Percentiles rank a stretch among this genome's conserved stretches.
Evolutionary conservation across 2,888 invertebrate genomes (phyloP).

Genomic region (Sycophila texana): DNA sequence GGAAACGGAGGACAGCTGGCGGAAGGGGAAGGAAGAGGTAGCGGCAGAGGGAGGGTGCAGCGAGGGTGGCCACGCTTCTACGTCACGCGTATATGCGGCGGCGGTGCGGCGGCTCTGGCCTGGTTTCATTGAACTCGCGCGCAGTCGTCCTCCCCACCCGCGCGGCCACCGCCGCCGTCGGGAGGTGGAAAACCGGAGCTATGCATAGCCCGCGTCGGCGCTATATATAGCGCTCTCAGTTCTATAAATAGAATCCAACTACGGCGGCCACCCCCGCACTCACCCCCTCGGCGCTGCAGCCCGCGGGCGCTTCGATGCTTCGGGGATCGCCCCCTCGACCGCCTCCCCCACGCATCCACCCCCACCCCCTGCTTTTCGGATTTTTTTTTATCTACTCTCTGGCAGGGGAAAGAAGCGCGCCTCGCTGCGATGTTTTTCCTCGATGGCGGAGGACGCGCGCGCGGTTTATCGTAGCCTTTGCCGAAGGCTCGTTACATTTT

Average conservation of each 20-base stretch:
- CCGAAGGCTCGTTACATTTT: too few relatives aligned
- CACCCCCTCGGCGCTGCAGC: slow-evolving; percentile 34
- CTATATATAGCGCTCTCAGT: slow-evolving; percentile 73
- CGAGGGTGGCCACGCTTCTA: background rate
- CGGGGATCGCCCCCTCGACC: too few relatives aligned
- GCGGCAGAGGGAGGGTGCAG: background rate
- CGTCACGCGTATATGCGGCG: slow-evolving; percentile 19
- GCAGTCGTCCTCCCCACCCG: slow-evolving; percentile 56
- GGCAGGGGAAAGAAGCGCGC: background rate
- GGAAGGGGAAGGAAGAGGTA: background rate
- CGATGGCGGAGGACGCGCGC: background rate
- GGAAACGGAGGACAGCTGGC: background rate
- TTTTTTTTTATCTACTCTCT: background rate
- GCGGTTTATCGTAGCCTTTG: background rate
- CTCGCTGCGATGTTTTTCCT: background rate
- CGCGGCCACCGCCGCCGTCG: slow-evolving; percentile 22
- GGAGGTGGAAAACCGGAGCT: slow-evolving; percentile 55
- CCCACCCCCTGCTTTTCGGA: background rate
- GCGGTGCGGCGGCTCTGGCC: slow-evolving; percentile 60
- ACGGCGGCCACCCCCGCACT: slow-evolving; percentile 54
- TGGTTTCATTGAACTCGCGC: slow-evolving; percentile 72
- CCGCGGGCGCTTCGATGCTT: background rate
- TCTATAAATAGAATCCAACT: slow-evolving; percentile 74
- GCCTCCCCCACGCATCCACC: background rate
- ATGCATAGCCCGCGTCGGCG: slow-evolving; percentile 71